Conservation (phyloP, 2,113 vertebrate species). For the Epinephelus fuscoguttatus region DNA sequence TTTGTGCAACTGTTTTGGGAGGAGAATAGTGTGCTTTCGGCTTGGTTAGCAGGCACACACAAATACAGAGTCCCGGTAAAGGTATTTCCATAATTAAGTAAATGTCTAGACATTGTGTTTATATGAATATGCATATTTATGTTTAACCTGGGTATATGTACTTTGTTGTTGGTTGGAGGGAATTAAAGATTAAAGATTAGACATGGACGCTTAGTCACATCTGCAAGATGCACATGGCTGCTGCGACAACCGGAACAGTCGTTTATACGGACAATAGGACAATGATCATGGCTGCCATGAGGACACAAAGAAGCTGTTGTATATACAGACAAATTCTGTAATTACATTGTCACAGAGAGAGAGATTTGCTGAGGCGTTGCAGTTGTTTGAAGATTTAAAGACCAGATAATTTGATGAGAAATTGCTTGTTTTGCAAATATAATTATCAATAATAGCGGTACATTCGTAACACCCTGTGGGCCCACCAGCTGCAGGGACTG, state of each 20-base stretch:
- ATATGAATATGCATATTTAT: conserved; percentile 3
- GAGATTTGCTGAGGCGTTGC: conserved; percentile 14
- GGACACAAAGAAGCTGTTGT: conserved; percentile 34
- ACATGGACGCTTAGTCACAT: conserved; percentile 56
- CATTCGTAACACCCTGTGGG: too few species aligned
- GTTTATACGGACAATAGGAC: conserved; percentile 44
- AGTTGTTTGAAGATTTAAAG: not conserved
- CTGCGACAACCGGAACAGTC: conserved; percentile 33
- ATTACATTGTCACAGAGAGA: conserved; percentile 29
- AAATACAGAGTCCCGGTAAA: not conserved
- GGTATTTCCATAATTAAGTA: not conserved
- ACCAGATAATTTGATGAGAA: conserved; percentile 4
- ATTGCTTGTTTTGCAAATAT: not conserved
- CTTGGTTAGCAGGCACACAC: not conserved
- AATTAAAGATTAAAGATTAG: conserved; percentile 57
- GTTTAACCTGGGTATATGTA: conserved; percentile 5
- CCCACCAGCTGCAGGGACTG: too few species aligned
- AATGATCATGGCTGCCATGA: conserved; percentile 51
- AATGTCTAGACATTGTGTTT: not conserved
- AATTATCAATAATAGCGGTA: not conserved
- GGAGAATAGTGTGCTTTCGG: not conserved
- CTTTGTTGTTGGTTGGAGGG: conserved; percentile 21
- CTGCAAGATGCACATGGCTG: conserved; percentile 30
- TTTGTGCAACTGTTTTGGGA: not conserved
- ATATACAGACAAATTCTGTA: conserved; percentile 30